Conservation (phyloP, 2,888 invertebrate genomes). For the Zeuzera pyrina region DNA sequence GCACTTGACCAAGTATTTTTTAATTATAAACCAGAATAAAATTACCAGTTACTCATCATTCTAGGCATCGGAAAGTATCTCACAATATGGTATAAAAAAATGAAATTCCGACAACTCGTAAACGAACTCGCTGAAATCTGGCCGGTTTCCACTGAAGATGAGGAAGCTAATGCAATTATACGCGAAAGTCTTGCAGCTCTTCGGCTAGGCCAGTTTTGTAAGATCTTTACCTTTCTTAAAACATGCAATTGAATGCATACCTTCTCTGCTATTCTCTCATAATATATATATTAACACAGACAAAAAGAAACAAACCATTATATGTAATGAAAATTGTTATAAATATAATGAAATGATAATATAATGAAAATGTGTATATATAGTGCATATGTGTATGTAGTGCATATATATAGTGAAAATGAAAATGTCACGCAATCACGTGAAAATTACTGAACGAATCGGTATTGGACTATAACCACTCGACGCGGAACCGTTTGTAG, state of each 20-base stretch:
- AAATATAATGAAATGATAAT: too few relatives aligned
- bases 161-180: slow-evolving; percentile 35
- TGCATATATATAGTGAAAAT: too few relatives aligned
- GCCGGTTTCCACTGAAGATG: slow-evolving; percentile 34
- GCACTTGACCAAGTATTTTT: too few relatives aligned
- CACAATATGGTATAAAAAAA: slow-evolving; percentile 44
- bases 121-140: slow-evolving; percentile 43
- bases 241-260: not conserved
- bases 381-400: too few relatives aligned
- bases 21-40: slow-evolving; percentile 10
- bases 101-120: slow-evolving; percentile 42
- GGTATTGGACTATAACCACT: too few relatives aligned
- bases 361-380: too few relatives aligned
- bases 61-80: slow-evolving; percentile 44
- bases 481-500: too few relatives aligned
- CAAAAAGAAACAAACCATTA: too few relatives aligned
- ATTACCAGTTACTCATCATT: slow-evolving; percentile 14
- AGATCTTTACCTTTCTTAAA: slow-evolving; percentile 14
- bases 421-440: too few relatives aligned
- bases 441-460: too few relatives aligned
- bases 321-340: too few relatives aligned
- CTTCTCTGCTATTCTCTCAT: too few relatives aligned
- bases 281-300: not conserved
- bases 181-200: slow-evolving; percentile 34
- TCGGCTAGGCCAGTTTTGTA: slow-evolving; percentile 39